Percentiles rank a stretch among this genome's conserved stretches.
Conservation (phyloP, 2,888 invertebrate species). For the Lydus trimaculatus region DNA sequence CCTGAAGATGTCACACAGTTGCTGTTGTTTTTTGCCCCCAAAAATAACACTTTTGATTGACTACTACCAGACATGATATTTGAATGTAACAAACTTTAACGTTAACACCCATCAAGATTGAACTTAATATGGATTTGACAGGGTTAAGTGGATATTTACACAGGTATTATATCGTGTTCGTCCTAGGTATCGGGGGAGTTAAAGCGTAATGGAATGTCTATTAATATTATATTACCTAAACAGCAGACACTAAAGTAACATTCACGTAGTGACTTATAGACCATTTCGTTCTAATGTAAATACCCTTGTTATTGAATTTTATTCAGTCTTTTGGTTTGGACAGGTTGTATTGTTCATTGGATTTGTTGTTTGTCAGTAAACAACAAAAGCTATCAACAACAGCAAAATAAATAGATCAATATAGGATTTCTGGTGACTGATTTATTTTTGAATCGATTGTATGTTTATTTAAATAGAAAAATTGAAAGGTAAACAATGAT, state of each 20-base stretch:
- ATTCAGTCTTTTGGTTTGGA: not conserved
- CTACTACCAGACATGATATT: too few relatives aligned
- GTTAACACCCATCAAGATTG: not conserved
- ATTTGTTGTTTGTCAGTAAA: not conserved
- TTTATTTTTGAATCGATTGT: not conserved
- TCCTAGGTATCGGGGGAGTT: not conserved
- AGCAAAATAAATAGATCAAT: constrained; percentile 6
- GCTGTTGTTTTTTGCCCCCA: too few relatives aligned
- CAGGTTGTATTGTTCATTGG: not conserved
- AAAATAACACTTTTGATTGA: too few relatives aligned
- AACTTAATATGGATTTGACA: not conserved
- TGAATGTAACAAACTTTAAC: not conserved
- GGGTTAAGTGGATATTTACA: not conserved
- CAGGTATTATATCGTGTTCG: not conserved
- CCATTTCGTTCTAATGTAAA: not conserved
- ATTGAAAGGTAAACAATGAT: not conserved
- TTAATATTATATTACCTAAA: not conserved
- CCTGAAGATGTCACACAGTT: too few relatives aligned
- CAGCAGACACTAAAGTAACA: not conserved
- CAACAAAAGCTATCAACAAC: not conserved
- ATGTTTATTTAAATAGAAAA: not conserved
- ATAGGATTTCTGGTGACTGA: not conserved
- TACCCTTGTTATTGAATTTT: not conserved
- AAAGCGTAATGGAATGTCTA: not conserved
- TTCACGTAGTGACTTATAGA: not conserved